Base-by-base conservation (phyloP, 1,140 invertebrate genomes). In the Saccostrea glomerata region DNA sequence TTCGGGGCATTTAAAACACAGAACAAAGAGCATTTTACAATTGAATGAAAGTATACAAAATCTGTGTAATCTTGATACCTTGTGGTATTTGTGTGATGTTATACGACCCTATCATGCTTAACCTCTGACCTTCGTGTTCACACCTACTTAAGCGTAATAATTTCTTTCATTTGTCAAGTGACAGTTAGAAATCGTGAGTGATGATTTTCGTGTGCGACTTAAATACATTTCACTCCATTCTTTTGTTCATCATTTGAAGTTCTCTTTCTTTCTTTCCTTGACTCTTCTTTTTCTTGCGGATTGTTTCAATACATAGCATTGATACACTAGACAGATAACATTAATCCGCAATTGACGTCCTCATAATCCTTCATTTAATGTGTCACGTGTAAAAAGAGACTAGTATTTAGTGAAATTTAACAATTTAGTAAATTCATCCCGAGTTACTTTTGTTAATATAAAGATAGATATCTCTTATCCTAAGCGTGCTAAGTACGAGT, bases 121-220 rank as follows among this genome's bases (percentile, higher is more conserved):
- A 77, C 23, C 70, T 77, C 30, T 77, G 70, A 77, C 23, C 12
- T 77, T 77, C 70, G 70, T 77, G 70, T 77, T 77, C 25, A 77
- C 25, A 77, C 25, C 25, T 30, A 77, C 70, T 77, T 77, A 77
- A 36, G 70, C 70, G 70, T 77, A 36, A 30, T 30, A 30, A 77
- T 77, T 77, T 77, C 70, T 77, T 30, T 30, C 70, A 77, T 77
- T 30, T 77, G 30, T 77, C 70, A 77, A 77, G 70, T 6, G 70
- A 77, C 70, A 77, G 23, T 25, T 30, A 17, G 15, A 15, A 25
- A 15, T 77, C 25, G 70, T 77, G 70, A 77, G 30, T 36, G 30
- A 77, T 77, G 58, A 63, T 63, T 63, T 63, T 63, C 58, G 58
- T 63, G 58, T 63, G 58, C 58, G 58, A 20, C 58, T 63, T n/a